These are phyloP conservation scores for Dasyprocta punctata DNA, from an alignment of 2,113 vertebrate genomes.

Conservation along the genomic window DNA sequence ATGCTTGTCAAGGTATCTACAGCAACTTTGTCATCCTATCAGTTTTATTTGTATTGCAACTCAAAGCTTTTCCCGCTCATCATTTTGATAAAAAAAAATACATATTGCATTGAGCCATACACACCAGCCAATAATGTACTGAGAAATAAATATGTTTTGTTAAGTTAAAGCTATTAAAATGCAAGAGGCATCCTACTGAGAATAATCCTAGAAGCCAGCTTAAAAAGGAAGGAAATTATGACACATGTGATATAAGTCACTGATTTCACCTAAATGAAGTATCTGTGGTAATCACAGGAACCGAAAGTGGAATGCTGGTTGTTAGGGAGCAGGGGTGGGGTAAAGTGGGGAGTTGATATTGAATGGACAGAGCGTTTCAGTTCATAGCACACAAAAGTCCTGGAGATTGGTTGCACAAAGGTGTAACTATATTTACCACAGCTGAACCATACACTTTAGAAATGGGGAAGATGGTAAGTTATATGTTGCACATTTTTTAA, in stretches of 20 bases:
- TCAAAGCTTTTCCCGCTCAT: constrained; percentile 19
- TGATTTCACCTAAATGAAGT: background rate
- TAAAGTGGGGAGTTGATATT: background rate
- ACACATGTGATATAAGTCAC: background rate
- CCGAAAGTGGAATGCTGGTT: background rate
- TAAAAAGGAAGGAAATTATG: background rate
- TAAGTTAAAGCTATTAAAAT: constrained; percentile 64
- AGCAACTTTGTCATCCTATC: constrained; percentile 14
- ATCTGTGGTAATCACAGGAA: background rate
- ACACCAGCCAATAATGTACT: constrained; percentile 35
- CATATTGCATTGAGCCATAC: constrained; percentile 57
- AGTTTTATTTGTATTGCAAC: constrained; percentile 4
- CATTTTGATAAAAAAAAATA: constrained; percentile 63
- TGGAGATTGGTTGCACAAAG: background rate
- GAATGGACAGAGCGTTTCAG: background rate
- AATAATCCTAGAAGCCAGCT: background rate
- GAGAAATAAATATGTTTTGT: constrained; percentile 58
- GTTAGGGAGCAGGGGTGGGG: background rate
- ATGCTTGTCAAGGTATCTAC: background rate
- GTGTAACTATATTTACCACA: background rate
- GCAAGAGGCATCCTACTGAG: background rate
- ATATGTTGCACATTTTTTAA: background rate
- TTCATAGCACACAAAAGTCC: background rate
- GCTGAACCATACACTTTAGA: background rate
- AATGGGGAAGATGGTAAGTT: background rate